Conservation (phyloP, 2,888 invertebrate genomes). For the Sinodicranocentrus sp. region DNA sequence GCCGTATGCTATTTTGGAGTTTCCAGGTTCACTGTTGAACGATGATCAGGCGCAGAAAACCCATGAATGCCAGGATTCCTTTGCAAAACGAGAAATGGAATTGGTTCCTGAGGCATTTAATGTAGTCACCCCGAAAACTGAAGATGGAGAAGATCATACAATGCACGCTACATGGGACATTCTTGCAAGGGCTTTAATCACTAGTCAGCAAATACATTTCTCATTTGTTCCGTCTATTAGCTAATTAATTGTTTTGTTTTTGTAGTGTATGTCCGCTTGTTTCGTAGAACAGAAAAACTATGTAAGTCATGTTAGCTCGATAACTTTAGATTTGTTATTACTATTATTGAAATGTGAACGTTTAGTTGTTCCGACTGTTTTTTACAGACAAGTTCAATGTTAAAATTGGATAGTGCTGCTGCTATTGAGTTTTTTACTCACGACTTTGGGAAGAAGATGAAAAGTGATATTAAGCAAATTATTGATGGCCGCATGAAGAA, state of each 20-base stretch:
- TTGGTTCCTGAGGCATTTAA: constrained; percentile 25
- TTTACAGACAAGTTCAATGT: constrained; percentile 33
- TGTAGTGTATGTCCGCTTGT: constrained; percentile 40
- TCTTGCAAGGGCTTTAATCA: neutral
- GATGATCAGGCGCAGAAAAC: neutral
- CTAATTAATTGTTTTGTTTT: neutral
- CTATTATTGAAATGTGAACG: too few species aligned
- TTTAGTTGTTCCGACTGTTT: too few species aligned
- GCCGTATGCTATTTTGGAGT: constrained; percentile 25
- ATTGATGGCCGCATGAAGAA: constrained; percentile 22
- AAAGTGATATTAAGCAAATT: neutral
- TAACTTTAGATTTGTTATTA: too few species aligned
- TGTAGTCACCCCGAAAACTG: constrained; percentile 12
- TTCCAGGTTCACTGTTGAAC: constrained; percentile 2
- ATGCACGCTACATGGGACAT: constrained; percentile 36
- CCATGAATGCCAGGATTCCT: constrained; percentile 27
- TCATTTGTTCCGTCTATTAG: neutral
- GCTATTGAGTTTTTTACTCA: neutral
- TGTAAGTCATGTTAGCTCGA: constrained; percentile 17
- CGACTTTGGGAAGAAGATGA: constrained; percentile 22
- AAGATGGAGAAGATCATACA: constrained; percentile 24
- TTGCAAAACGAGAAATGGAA: constrained; percentile 25
- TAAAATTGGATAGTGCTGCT: constrained; percentile 25
- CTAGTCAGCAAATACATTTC: neutral
- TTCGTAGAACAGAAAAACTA: constrained; percentile 31